Evolutionary conservation across 2,888 invertebrate genomes (phyloP), one percentile per base, ranked within the genome.

Genomic region (Phyto melanocephala): DNA sequence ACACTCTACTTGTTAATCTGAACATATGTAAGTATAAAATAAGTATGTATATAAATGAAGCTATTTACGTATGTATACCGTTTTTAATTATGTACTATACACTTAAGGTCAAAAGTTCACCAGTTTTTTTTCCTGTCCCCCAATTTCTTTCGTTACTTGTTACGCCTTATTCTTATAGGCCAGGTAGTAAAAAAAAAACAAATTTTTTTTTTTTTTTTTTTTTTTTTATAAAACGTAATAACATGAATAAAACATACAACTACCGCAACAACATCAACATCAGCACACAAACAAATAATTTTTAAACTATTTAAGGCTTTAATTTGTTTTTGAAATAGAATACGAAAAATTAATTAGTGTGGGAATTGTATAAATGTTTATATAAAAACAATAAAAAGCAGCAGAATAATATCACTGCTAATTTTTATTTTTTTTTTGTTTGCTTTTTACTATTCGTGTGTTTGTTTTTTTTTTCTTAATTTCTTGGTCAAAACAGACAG

Each of bases 41-140:
- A 28, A 5, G 28, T 28, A 28, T 28, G 28, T 3, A 3, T 28
- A 5, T 5, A 28, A 28, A 5, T 28, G 6, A 3, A 3, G 28
- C 6, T 6, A 28, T 5, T 3, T 28, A 28, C 28, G 28, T 28
- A 28, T 28, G 28, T 28, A 28, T 5, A 28, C 6, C 28, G 28
- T 28, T 28, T 28, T 28, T 28, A n/a, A 28, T 28, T 5, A 28
- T 10, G 35, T 58, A 37, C 35, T 33, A 15, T 33, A 17, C 11
- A 52, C 52, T 40, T 67, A 67, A 67, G 52, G 67, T 68, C 68
- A 68, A 56, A 68, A 68, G 68, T 68, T 68, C 54, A 15, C 17
- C 40, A 17, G 54, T 42, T 40, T 40, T 42, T 56, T 42, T 11
- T 37, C 3, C 0, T 40, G 40, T 52, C 8, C n/a, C 28, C 3